Base-by-base conservation (phyloP, 1,140 invertebrate genomes). In the Chrysoperla carnea region DNA sequence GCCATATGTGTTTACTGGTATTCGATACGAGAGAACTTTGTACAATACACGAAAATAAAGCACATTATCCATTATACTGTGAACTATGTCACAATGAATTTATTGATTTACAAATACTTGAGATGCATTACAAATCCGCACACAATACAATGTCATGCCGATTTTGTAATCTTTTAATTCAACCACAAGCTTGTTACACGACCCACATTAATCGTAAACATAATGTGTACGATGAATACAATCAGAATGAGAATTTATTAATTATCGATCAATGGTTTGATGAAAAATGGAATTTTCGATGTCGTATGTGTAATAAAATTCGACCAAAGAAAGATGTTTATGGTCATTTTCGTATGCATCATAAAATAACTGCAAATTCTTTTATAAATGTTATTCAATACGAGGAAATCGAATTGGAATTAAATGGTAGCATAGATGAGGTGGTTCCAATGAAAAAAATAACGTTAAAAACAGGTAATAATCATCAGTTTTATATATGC, bases 291-390 rank as follows among this genome's bases (percentile, higher is more conserved):
- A 46, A 31, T 31, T 50, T 48, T 27, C 12, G 23, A 8, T 48
- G 44, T 40, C 14, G 15, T 28, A 42, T 48, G 1, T 50, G 47
- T 40, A 43, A 38, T 35, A 48, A 46, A 44, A 37, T 42, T 40
- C 33, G 45, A n/a, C 40, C 42, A 23, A 42, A 42, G 29, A 29
- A 40, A 12, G 46, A 48, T 35, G 41, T 44, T 29, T 44, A 46
- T 42, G 47, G 43, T 11, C 49, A 48, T 41, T 46, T 46, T 41
- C 43, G 38, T 39, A 42, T 41, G 17, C 46, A 46, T 39, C 47
- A 48, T 38, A 41, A 42, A 12, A 31, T 46, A n/a, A 45, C 42
- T 1, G 28, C 46, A 9, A 9, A 36, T 4, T 45, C 41, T 29
- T 37, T 45, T 12, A 43, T 48, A 15, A 33, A 43, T 15, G 27